Conservation (phyloP, 2,888 invertebrate species). For the Theristus sp. region DNA sequence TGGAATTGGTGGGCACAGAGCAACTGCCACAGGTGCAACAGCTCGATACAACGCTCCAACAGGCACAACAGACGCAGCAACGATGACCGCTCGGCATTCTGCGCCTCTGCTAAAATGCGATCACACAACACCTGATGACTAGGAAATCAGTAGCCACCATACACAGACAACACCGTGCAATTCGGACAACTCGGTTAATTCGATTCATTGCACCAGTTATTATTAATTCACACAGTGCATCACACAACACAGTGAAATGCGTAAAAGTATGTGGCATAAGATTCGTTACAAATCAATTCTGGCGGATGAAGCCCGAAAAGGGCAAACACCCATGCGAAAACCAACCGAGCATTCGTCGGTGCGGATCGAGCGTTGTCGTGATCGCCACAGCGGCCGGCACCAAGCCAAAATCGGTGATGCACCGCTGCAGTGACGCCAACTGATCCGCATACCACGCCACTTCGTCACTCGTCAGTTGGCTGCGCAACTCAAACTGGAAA, state of each 20-base stretch:
- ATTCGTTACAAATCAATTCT: too few relatives aligned
- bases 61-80: slow-evolving; percentile 30
- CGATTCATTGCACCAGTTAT: too few relatives aligned
- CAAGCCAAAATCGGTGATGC: slow-evolving; percentile 7
- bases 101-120: slow-evolving; percentile 27
- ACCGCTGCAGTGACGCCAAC: slow-evolving; percentile 37
- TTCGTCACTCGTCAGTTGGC: slow-evolving; percentile 49
- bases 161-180: too few relatives aligned
- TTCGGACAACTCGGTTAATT: too few relatives aligned
- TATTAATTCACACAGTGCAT: too few relatives aligned
- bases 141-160: too few relatives aligned
- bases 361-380: not conserved
- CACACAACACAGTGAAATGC: too few relatives aligned
- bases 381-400: not conserved
- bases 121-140: not conserved
- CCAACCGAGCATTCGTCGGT: not conserved
- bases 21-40: slow-evolving; percentile 76
- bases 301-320: too few relatives aligned
- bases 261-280: too few relatives aligned
- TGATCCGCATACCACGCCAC: slow-evolving; percentile 53
- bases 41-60: slow-evolving; percentile 57
- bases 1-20: slow-evolving; percentile 78
- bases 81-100: slow-evolving; percentile 20
- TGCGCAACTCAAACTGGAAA: too few relatives aligned
- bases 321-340: too few relatives aligned